Evolutionary conservation across 2,888 invertebrate species (phyloP), one percentile per base, ranked within the genome.

Genomic region (Dicyrtoma fusca): DNA sequence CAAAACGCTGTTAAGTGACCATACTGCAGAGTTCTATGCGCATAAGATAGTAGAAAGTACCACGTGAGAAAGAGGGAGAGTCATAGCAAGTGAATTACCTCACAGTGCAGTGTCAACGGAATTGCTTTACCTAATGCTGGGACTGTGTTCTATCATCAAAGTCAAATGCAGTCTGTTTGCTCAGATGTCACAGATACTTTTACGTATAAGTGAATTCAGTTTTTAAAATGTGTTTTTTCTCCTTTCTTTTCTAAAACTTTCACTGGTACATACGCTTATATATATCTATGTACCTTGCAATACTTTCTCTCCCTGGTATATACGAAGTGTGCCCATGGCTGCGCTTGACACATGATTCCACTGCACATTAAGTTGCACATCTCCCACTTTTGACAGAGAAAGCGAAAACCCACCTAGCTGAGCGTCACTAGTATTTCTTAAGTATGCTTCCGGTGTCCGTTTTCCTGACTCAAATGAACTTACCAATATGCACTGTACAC

Each of bases 271-370:
- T n/a, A n/a, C n/a, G n/a, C n/a, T n/a, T n/a, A n/a, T n/a, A n/a
- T n/a, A n/a, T n/a, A n/a, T n/a, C n/a, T n/a, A n/a, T n/a, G n/a
- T n/a, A n/a, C n/a, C n/a, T n/a, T n/a, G n/a, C n/a, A n/a, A n/a
- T n/a, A 45, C 62, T 53, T 34, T 55, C 47, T 64, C 44, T 47
- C 51, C 51, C n/a, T 44, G 26, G 11, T 14, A 13, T 14, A 57
- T 57, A n/a, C n/a, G n/a, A n/a, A n/a, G n/a, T n/a, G 42, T 69
- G 61, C 69, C 75, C 74, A 72, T 74, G 74, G 70, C 75, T 76
- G 75, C 57, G 72, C 25, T 69, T 76, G 75, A 76, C 75, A 73
- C 59, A 69, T 75, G 69, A 75, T 71, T 71, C 64, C 63, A 64
- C 21, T 17, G 5, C 49, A 14, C 49, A 49, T 49, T 14, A 6